These are phyloP conservation scores for Isichthys henryi DNA, from an alignment of 2,113 vertebrate genomes.

Conservation along the genomic window DNA sequence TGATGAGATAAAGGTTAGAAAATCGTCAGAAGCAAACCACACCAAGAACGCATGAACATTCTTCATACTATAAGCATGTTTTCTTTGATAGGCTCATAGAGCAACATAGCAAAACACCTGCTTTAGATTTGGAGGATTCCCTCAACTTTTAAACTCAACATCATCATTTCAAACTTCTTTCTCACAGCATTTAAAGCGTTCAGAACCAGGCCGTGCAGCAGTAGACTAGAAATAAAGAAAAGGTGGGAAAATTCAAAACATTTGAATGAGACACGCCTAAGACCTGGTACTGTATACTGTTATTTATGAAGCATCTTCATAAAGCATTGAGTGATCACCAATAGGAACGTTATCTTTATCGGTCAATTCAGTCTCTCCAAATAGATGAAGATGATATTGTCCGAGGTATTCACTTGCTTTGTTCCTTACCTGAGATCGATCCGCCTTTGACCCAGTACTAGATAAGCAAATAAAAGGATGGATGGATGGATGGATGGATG, in stretches of 20 bases:
- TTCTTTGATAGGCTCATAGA: background rate
- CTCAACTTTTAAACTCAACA: background rate
- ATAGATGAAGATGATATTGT: background rate
- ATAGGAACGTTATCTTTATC: background rate
- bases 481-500: background rate
- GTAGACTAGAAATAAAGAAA: background rate
- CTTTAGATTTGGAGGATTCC: background rate
- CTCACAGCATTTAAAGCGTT: background rate
- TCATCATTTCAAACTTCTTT: background rate
- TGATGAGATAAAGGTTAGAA: background rate
- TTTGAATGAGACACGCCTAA: background rate
- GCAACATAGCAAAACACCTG: background rate
- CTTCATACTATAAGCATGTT: background rate
- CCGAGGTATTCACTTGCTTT: background rate
- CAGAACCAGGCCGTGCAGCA: background rate
- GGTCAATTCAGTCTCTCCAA: background rate
- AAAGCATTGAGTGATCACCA: background rate
- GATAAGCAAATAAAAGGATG: background rate
- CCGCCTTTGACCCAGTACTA: background rate
- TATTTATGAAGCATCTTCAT: background rate
- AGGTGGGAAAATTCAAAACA: background rate
- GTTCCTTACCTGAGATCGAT: background rate
- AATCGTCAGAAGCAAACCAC: background rate
- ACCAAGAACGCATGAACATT: background rate
- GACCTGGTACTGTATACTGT: background rate